Evolutionary conservation across 2,797 vertebrate genomes (phyloP), one percentile per base, ranked within the genome.

Genomic region (Clangula hyemalis): DNA sequence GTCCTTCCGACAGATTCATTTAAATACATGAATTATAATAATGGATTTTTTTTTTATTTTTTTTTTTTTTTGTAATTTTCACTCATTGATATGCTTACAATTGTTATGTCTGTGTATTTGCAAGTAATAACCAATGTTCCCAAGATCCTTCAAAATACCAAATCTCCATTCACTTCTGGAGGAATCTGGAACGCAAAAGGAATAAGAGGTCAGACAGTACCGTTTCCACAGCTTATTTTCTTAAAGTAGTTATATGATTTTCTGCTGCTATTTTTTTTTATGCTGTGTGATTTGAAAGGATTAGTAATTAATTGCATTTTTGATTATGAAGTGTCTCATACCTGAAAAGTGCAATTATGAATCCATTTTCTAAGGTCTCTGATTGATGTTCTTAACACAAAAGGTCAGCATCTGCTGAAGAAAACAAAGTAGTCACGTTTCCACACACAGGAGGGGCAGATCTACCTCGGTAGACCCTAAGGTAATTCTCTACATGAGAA

Each of bases 401-500:
- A 65, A 51, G 10, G 36, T 20, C 18, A 38, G 36, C 13, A 15
- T 64, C 11, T 82, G 36, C 22, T 39, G 36, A 54, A 41, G 16
- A 14, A 60, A 64, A 47, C 0, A 0, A 18, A 43, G 56, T 11
- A 13, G 32, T 32, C 8, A 3, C 11, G 34, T 61, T 87, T 12
- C 47, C 10, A 75, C 30, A 21, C 25, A 32, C 14, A 32, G 70
- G 24, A 84, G 32, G 13, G 49, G 16, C 68, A 71, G 53, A 39
- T 61, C 70, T 15, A 65, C 24, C 24, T 85, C 77, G 65, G 27
- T 22, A 38, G 56, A 82, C 73, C 27, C 10, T 47, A 39, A 32
- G 51, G n/a, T 8, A 88, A 65, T 78, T 82, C 47, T 84, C 72
- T 95, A 60, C 53, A 72, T 47, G 93, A 85, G 36, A 93, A 94